phyloP scores from a whole-genome alignment of 2,888 invertebrate species.

The Mythimna impura region DNA sequence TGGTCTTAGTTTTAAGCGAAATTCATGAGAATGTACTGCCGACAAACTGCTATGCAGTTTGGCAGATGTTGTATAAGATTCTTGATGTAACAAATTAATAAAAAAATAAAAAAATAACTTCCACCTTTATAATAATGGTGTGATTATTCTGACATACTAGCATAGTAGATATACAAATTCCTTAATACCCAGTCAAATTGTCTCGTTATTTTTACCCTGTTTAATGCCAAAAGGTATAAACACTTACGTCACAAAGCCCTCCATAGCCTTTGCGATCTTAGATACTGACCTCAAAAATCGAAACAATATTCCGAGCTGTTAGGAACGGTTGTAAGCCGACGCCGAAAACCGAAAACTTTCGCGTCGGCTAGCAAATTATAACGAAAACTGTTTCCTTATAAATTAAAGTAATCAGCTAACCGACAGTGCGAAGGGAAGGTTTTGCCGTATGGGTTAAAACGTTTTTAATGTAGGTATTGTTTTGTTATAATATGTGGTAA shows the following conservation, averaged over 20 bases:
- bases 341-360: conserved; percentile 66
- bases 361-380: conserved; percentile 71
- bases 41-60: too few species aligned
- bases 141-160: too few species aligned
- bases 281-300: conserved; percentile 37
- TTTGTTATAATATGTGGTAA: too few species aligned
- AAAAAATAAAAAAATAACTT: too few species aligned
- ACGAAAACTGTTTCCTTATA: conserved; percentile 62
- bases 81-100: too few species aligned
- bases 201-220: conserved; percentile 1
- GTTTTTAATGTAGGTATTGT: conserved; percentile 49
- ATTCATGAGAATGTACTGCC: too few species aligned
- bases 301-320: conserved; percentile 27
- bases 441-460: conserved; percentile 57
- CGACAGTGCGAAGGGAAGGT: conserved; percentile 56
- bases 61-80: too few species aligned
- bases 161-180: neutral
- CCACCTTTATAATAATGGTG: too few species aligned
- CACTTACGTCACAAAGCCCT: conserved; percentile 2
- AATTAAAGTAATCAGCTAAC: conserved; percentile 71
- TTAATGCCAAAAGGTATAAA: conserved; percentile 12
- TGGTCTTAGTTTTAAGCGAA: too few species aligned
- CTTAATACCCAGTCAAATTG: conserved; percentile 13
- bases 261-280: conserved; percentile 6
- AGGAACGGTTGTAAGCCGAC: conserved; percentile 25